phyloP scores from a whole-genome alignment of 2,888 invertebrate genomes.

The Sipha maydis region DNA sequence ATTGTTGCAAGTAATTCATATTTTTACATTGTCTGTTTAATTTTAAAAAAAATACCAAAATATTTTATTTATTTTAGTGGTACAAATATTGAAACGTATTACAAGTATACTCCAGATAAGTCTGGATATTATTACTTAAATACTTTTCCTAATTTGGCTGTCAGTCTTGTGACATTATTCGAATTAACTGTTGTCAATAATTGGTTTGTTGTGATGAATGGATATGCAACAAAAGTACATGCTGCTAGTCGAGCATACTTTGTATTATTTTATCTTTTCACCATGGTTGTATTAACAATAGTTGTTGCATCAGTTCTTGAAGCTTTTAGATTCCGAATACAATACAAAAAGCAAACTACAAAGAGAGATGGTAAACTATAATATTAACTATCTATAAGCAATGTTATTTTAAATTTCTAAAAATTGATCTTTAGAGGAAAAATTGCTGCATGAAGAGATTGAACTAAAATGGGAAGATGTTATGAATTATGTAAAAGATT shows the following conservation, averaged over 20 bases:
- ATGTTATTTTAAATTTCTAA: background rate
- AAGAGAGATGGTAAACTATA: constrained; percentile 75
- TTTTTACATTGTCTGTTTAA: background rate
- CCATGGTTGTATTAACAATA: constrained; percentile 91
- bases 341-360: constrained; percentile 83
- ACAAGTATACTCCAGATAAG: constrained; percentile 75
- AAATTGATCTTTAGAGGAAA: constrained; percentile 73
- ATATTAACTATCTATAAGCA: background rate
- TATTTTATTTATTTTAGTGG: constrained; percentile 72
- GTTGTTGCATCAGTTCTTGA: constrained; percentile 90
- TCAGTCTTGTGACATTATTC: constrained; percentile 84
- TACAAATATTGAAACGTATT: constrained; percentile 86
- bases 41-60: background rate
- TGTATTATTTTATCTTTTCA: constrained; percentile 87
- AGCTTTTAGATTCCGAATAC: constrained; percentile 87
- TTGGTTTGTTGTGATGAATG: constrained; percentile 94
- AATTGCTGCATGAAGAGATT: constrained; percentile 80
- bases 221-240: constrained; percentile 77
- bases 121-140: constrained; percentile 89
- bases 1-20: constrained; percentile 82
- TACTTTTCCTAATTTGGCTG: constrained; percentile 82
- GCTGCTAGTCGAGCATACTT: constrained; percentile 84
- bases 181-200: constrained; percentile 91
- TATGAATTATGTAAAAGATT: constrained; percentile 71
- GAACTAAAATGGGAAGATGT: constrained; percentile 78